A percentile compares a stretch with the other conserved stretches of the same genome.
phyloP scores from a whole-genome alignment of 2,888 invertebrate genomes.

The Prosopocoilus inquinatus region DNA sequence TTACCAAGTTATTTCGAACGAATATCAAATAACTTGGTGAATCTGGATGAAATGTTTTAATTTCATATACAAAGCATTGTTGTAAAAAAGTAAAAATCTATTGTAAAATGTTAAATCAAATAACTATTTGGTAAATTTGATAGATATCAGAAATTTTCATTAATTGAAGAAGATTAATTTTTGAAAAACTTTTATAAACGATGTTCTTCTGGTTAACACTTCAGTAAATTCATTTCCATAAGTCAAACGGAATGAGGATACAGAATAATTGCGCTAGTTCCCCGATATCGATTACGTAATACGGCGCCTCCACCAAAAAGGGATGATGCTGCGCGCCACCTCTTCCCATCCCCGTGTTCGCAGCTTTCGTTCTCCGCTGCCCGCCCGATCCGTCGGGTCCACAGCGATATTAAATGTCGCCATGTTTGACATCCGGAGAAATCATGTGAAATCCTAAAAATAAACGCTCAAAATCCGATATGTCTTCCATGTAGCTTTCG shows the following conservation, averaged over 20 bases:
- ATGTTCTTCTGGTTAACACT: not conserved
- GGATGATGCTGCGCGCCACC: slow-evolving; percentile 23
- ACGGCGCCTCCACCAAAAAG: slow-evolving; percentile 23
- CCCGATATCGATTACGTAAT: slow-evolving; percentile 24
- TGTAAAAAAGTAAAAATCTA: not conserved
- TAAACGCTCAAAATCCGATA: slow-evolving; percentile 50
- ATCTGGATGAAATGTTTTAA: too few relatives aligned
- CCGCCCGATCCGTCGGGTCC: slow-evolving; percentile 21
- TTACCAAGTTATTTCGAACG: too few relatives aligned
- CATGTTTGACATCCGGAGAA: slow-evolving; percentile 7
- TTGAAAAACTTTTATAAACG: not conserved
- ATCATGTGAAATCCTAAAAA: slow-evolving; percentile 30
- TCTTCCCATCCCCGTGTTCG: slow-evolving; percentile 23
- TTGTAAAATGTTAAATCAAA: too few relatives aligned
- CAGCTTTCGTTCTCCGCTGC: slow-evolving; percentile 21
- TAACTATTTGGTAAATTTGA: not conserved
- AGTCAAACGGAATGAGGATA: not conserved
- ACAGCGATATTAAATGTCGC: slow-evolving; percentile 22
- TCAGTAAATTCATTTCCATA: not conserved
- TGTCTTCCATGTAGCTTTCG: slow-evolving; percentile 51
- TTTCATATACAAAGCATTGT: too few relatives aligned
- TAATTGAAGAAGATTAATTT: not conserved
- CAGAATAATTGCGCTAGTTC: slow-evolving; percentile 10
- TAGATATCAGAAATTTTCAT: not conserved
- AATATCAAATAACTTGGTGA: too few relatives aligned